phyloP scores from a whole-genome alignment of 2,113 vertebrate genomes.

The Mastomys natalensis region DNA sequence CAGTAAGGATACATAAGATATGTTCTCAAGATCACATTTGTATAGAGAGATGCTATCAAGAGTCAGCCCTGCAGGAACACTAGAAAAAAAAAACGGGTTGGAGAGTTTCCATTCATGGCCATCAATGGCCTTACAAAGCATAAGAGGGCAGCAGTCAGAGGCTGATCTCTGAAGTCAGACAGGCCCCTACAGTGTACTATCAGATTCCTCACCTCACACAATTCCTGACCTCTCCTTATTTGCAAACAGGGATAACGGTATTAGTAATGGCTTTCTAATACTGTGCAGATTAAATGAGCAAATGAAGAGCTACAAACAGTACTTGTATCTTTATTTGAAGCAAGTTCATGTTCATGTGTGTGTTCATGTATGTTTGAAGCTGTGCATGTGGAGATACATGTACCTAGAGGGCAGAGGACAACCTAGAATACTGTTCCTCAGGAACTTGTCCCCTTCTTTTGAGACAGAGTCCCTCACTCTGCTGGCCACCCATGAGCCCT shows the following conservation, averaged over 20 bases:
- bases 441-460: not conserved
- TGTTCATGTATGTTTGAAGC: not conserved
- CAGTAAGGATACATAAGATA: not conserved
- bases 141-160: rapidly evolving
- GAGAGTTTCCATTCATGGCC: not conserved
- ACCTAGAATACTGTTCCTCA: not conserved
- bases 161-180: not conserved
- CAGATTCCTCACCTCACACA: not conserved
- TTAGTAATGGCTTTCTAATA: not conserved
- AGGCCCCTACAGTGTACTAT: too few relatives aligned
- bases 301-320: not conserved
- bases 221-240: not conserved
- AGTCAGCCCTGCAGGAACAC: not conserved
- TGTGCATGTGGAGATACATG: not conserved
- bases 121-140: not conserved
- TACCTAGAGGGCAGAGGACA: too few relatives aligned
- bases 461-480: not conserved
- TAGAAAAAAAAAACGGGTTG: not conserved
- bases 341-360: not conserved
- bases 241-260: not conserved
- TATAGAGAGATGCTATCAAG: not conserved
- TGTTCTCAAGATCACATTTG: not conserved
- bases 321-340: not conserved
- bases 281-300: not conserved
- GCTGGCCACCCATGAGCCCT: not conserved